Conservation (phyloP, 2,888 invertebrate species). For the Troides aeacus region DNA sequence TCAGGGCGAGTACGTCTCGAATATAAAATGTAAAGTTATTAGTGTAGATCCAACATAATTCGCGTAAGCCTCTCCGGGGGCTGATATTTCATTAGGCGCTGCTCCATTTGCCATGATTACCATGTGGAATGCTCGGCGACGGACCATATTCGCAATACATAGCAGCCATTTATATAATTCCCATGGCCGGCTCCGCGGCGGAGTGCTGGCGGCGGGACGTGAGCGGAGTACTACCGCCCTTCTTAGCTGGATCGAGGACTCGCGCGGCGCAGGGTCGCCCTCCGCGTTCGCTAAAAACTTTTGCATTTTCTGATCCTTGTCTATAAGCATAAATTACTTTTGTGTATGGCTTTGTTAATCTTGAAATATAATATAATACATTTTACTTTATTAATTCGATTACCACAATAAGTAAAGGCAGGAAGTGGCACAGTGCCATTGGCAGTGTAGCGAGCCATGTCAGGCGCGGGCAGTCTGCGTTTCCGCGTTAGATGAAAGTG, state of each 20-base stretch:
- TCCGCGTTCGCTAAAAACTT: no score
- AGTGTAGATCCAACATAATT: constrained; percentile 10
- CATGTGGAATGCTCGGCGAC: constrained; percentile 37
- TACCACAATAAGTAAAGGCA: no score
- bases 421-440: no score
- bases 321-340: no score
- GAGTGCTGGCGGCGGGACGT: constrained; percentile 43
- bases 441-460: no score
- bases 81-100: constrained; percentile 37
- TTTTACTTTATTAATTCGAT: no score
- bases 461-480: no score
- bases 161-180: constrained; percentile 44
- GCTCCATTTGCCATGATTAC: constrained; percentile 40
- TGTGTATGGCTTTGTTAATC: no score
- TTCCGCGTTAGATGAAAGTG: no score
- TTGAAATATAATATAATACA: no score
- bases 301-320: constrained; percentile 3
- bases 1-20: constrained; percentile 8
- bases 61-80: constrained; percentile 17
- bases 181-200: constrained; percentile 36
- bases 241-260: constrained; percentile 42
- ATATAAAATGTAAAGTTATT: constrained; percentile 26
- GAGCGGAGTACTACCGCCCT: constrained; percentile 44
- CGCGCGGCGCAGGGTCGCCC: constrained; percentile 33
- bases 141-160: constrained; percentile 36